phyloP scores from a whole-genome alignment of 92 coral and sea anemone genomes.

The Phenganax stokvisi region DNA sequence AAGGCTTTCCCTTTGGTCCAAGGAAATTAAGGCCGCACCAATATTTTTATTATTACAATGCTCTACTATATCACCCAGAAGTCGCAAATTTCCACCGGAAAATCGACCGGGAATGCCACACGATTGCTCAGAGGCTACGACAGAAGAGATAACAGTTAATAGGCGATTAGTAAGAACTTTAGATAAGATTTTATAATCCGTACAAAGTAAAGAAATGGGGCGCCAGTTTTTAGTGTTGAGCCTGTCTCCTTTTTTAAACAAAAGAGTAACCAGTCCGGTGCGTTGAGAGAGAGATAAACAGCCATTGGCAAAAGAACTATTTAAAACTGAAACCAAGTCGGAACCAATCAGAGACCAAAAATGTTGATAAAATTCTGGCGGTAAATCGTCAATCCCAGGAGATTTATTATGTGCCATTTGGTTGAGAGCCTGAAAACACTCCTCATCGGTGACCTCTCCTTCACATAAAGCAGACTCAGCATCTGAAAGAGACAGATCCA shows the following conservation, averaged over 20 bases:
- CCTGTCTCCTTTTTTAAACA: conserved; percentile 31
- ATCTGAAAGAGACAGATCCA: neutral
- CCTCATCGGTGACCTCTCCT: neutral
- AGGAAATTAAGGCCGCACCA: neutral
- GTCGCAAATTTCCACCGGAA: conserved; percentile 21
- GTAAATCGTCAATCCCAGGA: conserved; percentile 38
- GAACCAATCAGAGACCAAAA: conserved; percentile 19
- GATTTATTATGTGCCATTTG: neutral
- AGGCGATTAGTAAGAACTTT: conserved; percentile 28
- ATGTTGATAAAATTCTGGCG: neutral
- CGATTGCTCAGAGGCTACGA: conserved; percentile 18
- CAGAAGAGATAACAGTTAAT: neutral
- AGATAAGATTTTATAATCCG: conserved; percentile 32
- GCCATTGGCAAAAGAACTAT: neutral
- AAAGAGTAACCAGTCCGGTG: neutral
- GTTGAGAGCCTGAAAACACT: neutral
- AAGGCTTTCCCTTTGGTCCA: conserved; percentile 29
- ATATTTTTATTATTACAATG: neutral
- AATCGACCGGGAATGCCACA: conserved; percentile 6
- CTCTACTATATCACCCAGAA: conserved; percentile 5
- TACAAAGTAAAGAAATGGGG: conserved; percentile 1
- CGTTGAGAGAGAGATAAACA: neutral
- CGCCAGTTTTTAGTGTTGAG: conserved; percentile 10
- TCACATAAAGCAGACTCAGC: neutral
- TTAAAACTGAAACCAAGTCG: neutral